Evolutionary conservation across 2,888 invertebrate genomes (phyloP), one percentile per base, ranked within the genome.

Genomic region (Trachelus tabidus): DNA sequence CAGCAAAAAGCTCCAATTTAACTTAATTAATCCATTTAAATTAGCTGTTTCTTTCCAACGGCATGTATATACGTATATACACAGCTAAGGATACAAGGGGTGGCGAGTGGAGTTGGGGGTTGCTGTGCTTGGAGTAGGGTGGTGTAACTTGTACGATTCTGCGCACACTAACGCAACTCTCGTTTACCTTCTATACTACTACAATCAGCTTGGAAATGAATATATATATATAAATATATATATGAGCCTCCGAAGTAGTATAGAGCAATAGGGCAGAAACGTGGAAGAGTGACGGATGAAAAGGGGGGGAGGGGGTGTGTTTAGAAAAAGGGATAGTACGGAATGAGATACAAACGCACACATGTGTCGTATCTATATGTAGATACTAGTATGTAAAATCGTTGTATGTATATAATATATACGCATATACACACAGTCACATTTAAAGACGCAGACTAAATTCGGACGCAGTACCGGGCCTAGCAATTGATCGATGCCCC

Each of bases 401-500:
- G 1, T 37, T 37, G 37, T 37, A 37, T 37, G 40, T 40, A 6
- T 15, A 40, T 40, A 40, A 40, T 6, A 40, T 40, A 4, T 40
- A 15, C 15, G 15, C 40, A 15, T 6, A 15, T 15, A 15, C 15
- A 40, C 15, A 40, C 1, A 40, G 40, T 40, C 6, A 6, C 6
- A 6, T 15, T 40, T 40, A 6, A 40, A 40, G 40, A 40, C 40
- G 40, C 40, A 15, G 15, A 40, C 1, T 40, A 6, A 40, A 75
- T 79, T 79, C 77, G 71, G 71, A 77, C 74, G 73, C 81, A 79
- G 80, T 81, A 77, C 80, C 84, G 83, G 84, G 83, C 83, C 40
- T 40, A 40, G 85, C 80, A 85, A 84, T 85, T 89, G 88, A 89
- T 89, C 87, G 87, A 89, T 89, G 86, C 85, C 80, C 81, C 83